A percentile compares a stretch with the other conserved stretches of the same genome.
Evolutionary conservation across 2,888 invertebrate genomes (phyloP).

Genomic region (Ferrisia virgata): DNA sequence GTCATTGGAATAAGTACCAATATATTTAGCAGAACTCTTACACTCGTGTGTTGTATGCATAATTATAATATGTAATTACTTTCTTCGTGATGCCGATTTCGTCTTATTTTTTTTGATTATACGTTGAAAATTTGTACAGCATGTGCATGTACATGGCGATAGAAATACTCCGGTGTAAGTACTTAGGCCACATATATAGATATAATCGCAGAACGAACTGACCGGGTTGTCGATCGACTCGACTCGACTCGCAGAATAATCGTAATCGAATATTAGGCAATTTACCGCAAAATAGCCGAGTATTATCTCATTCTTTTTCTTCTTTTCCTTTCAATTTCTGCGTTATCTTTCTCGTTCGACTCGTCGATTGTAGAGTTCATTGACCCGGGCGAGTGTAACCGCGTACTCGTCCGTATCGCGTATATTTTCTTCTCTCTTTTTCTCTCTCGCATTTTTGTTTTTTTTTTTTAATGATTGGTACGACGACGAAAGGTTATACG

Average conservation of each 20-base stretch:
- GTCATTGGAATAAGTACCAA: too few species aligned
- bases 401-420: conserved; percentile 18
- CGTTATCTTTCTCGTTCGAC: conserved; percentile 9
- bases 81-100: too few species aligned
- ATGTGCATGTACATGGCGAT: too few species aligned
- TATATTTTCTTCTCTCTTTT: not conserved
- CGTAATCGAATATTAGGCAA: not conserved
- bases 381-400: conserved; percentile 9
- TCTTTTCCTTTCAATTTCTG: conserved; percentile 3
- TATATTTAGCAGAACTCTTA: too few species aligned
- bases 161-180: too few species aligned
- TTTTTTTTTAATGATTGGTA: conserved; percentile 7
- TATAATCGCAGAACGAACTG: not conserved
- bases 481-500: not conserved
- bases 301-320: not conserved
- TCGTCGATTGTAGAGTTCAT: not conserved
- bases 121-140: too few species aligned
- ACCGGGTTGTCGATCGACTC: not conserved
- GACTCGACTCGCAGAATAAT: not conserved
- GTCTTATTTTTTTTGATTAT: too few species aligned
- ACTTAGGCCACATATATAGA: too few species aligned
- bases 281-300: not conserved
- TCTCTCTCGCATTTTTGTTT: not conserved
- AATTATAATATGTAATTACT: too few species aligned
- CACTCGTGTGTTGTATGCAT: too few species aligned